Evolutionary conservation across 1,140 invertebrate genomes (phyloP), one percentile per base, ranked within the genome.

Genomic region (Chymomyza costata): DNA sequence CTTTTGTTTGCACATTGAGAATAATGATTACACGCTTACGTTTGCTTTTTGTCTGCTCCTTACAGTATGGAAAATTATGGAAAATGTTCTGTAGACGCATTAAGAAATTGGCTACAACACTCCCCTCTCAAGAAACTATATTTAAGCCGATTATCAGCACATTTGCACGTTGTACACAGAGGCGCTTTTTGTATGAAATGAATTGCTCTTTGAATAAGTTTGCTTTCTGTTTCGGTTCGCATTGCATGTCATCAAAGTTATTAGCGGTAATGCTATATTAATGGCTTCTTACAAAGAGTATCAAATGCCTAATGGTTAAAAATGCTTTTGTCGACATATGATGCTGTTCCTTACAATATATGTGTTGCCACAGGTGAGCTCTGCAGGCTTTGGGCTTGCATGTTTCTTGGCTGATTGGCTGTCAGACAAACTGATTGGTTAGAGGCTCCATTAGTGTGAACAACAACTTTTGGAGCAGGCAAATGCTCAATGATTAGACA

Each of bases 71-170:
- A 39, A 61, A 68, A 68, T 65, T 65, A 65, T 69, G 51, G 49
- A 15, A 32, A 19, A 40, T 11, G 40, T 19, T 3, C 15, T 3
- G 3, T 5, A 6, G 16, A 38, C 41, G 21, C 18, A 32, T 34
- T 30, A 25, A 53, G 48, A 64, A 67, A 67, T 64, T 64, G 64
- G 61, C 64, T 48, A 40, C 40, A n/a, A n/a, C n/a, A n/a, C n/a
- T n/a, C n/a, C n/a, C n/a, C n/a, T 34, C 15, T 5, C 32, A 35
- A 65, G n/a, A 64, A 55, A 60, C 65, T 65, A 60, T 68, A n/a
- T n/a, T n/a, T n/a, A 68, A 68, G 65, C 65, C 62, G 65, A 65
- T 68, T 68, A 68, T 61, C 65, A 61, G 61, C 65, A 65, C 34
- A 65, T 57, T 61, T 65, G 30, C 19, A 41, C 6, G 31, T 41